Evolutionary conservation across 2,888 invertebrate genomes (phyloP).

Genomic region (Melanchra persicariae): DNA sequence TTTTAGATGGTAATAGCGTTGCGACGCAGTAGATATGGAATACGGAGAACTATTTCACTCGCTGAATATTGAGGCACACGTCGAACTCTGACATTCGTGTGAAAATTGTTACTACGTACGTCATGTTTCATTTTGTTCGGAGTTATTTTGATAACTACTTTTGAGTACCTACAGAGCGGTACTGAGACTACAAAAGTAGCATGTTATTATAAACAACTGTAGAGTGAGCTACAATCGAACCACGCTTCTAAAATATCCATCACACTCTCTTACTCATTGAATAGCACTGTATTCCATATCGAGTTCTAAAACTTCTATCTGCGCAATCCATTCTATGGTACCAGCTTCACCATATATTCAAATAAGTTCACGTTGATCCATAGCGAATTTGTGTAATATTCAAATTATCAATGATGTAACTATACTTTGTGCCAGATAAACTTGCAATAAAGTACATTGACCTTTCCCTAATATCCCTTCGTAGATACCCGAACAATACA

Average conservation of each 20-base stretch:
- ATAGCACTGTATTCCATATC: slow-evolving; percentile 36
- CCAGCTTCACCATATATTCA: slow-evolving; percentile 44
- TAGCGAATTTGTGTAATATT: slow-evolving; percentile 58
- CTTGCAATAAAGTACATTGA: too few species aligned
- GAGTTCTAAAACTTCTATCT: slow-evolving; percentile 6
- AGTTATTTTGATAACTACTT: background rate
- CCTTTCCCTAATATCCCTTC: too few species aligned
- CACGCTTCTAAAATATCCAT: slow-evolving; percentile 14
- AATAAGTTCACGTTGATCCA: slow-evolving; percentile 51
- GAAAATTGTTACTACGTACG: slow-evolving; percentile 6
- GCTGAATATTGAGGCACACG: slow-evolving; percentile 17
- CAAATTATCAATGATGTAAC: slow-evolving; percentile 63
- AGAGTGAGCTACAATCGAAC: background rate
- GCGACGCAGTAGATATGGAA: slow-evolving; percentile 36
- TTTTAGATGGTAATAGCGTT: slow-evolving; percentile 34
- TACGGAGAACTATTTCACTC: slow-evolving; percentile 26
- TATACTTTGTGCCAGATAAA: too few species aligned
- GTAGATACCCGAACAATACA: too few species aligned
- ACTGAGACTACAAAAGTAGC: too few species aligned
- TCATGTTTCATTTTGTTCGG: background rate
- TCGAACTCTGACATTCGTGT: slow-evolving; percentile 18
- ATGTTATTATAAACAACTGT: background rate
- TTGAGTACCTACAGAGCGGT: too few species aligned
- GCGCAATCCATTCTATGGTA: slow-evolving; percentile 34
- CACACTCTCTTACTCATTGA: slow-evolving; percentile 26